Percentiles rank a stretch among this genome's conserved stretches.
Evolutionary conservation across 2,888 invertebrate species (phyloP).

Genomic region (Phorcus lineatus): DNA sequence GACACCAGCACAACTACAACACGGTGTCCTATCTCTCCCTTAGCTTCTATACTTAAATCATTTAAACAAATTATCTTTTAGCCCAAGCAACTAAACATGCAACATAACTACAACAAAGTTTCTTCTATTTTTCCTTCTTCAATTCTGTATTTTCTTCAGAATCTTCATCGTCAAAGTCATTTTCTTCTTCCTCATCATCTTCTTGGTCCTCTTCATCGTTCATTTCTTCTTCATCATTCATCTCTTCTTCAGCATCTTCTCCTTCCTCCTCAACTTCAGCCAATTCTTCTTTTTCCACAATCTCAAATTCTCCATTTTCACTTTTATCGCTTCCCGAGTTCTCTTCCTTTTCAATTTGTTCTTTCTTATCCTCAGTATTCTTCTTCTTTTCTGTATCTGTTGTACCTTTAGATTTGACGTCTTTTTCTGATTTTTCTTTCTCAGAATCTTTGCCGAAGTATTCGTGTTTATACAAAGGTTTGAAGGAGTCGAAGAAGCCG

Average conservation of each 20-base stretch:
- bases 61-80: too few relatives aligned
- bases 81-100: neutral
- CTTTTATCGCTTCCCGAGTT: conserved; percentile 22
- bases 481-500: conserved; percentile 98
- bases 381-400: conserved; percentile 40
- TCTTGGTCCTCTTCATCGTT: conserved; percentile 40
- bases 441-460: conserved; percentile 31
- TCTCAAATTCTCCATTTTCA: conserved; percentile 34
- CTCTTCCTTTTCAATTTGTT: conserved; percentile 45
- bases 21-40: too few relatives aligned
- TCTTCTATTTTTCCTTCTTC: conserved; percentile 31
- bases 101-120: neutral
- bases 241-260: neutral
- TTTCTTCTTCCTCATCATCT: conserved; percentile 28
- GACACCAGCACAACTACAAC: too few relatives aligned
- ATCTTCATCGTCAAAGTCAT: conserved; percentile 27
- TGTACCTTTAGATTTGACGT: conserved; percentile 39
- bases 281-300: conserved; percentile 34
- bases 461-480: conserved; percentile 87
- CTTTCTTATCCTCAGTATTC: conserved; percentile 40
- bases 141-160: conserved; percentile 28
- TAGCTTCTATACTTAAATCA: too few relatives aligned
- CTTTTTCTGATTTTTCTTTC: conserved; percentile 46
- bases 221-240: conserved; percentile 27
- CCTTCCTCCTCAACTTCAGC: conserved; percentile 29